These are phyloP conservation scores for Acanthiza pusilla DNA, from an alignment of 2,797 vertebrate species.

Conservation along the genomic window DNA sequence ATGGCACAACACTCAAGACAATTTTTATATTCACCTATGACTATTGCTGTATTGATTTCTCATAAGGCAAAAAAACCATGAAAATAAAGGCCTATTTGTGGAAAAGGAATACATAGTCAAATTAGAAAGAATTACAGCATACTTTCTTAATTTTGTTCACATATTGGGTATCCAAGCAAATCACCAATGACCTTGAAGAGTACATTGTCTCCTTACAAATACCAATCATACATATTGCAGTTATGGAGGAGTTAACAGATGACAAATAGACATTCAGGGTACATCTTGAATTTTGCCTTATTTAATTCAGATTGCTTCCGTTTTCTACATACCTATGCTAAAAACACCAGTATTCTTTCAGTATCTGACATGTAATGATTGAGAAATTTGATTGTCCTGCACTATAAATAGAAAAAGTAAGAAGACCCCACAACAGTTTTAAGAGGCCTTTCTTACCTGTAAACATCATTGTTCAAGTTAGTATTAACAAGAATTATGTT, in stretches of 20 bases:
- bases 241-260: neutral
- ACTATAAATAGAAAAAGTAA: neutral
- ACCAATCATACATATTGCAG: neutral
- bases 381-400: neutral
- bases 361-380: neutral
- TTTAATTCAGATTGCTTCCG: neutral
- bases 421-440: neutral
- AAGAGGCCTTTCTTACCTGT: neutral
- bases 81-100: neutral
- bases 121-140: neutral
- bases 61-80: neutral
- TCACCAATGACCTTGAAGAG: neutral
- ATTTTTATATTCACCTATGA: neutral
- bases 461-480: neutral
- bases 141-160: neutral
- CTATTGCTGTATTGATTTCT: neutral
- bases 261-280: neutral
- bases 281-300: neutral
- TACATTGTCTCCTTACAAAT: rapidly evolving
- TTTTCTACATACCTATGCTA: neutral
- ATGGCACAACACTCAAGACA: neutral
- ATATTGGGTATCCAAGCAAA: neutral
- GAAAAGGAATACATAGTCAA: neutral
- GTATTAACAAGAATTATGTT: neutral
- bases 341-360: neutral